Evolutionary conservation across 92 coral and sea anemone genomes (phyloP).

Genomic region (Zoanthus solanderi): DNA sequence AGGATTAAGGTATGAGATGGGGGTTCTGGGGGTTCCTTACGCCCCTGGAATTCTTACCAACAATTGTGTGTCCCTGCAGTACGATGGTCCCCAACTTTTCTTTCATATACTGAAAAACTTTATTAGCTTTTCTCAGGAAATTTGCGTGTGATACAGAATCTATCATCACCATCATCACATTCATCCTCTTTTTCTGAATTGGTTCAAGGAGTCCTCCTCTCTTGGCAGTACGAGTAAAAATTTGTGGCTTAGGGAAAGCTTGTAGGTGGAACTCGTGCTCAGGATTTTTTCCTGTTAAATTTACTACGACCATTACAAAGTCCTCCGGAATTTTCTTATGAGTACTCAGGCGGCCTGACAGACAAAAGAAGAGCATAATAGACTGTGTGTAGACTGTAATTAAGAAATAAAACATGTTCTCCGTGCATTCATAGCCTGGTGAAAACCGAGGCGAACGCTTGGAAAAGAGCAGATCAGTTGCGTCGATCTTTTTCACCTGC

Average conservation of each 20-base stretch:
- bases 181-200: conserved; percentile 13
- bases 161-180: conserved; percentile 59
- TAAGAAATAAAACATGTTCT: too few relatives aligned
- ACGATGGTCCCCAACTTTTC: conserved; percentile 54
- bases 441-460: too few relatives aligned
- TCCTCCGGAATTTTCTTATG: conserved; percentile 17
- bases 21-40: too few relatives aligned
- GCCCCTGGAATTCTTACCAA: conserved; percentile 31
- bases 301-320: conserved; percentile 27
- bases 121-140: conserved; percentile 61
- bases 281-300: not conserved
- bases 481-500: too few relatives aligned
- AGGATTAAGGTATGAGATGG: too few relatives aligned
- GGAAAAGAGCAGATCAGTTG: too few relatives aligned
- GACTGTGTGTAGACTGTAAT: too few relatives aligned
- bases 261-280: conserved; percentile 57
- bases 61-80: conserved; percentile 56
- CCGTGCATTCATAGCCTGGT: too few relatives aligned
- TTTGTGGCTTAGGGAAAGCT: conserved; percentile 52
- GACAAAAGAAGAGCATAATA: too few relatives aligned
- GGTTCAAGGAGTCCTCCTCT: conserved; percentile 50
- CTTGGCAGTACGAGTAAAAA: conserved; percentile 42
- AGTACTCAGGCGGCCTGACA: not conserved
- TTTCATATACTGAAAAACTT: conserved; percentile 59
- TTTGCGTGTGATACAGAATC: conserved; percentile 64